Base-by-base conservation (phyloP, 2,888 invertebrate species). In the Cosmorhoe ocellata region DNA sequence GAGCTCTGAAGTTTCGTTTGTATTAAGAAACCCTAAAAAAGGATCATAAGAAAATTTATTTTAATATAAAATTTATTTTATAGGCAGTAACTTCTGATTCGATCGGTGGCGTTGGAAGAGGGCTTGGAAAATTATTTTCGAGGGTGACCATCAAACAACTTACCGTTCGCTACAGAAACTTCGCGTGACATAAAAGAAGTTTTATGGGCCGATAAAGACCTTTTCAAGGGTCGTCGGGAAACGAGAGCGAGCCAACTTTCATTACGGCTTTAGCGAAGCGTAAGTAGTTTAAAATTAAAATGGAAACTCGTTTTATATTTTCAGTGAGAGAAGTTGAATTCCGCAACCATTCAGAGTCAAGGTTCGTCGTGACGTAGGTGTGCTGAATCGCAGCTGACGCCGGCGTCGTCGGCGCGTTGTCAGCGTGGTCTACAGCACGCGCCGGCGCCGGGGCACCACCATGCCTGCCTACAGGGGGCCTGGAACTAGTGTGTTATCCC, bases 171-270 rank as follows among this genome's bases (percentile, higher is more conserved):
- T 76, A 78, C 76, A 81, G 76, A 81, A 84, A 84, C 72, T 83
- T 82, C 74, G 74, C 72, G 74, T 73, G 71, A 74, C 79, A 82
- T 87, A 81, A 86, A 84, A 81, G 69, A 85, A 84, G 81, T 85
- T 88, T 86, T 89, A 86, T 84, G 80, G 71, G 66, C 76, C 81
- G 84, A 84, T 89, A 84, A 86, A 87, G 81, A 81, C 81, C 79
- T 81, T 84, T 83, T 81, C 77, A 80, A 84, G 77, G 83, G 80
- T 79, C 75, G 40, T 31, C 51, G 28, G n/a, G 33, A 69, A 73
- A 72, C 70, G 73, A 67, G 67, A 68, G 67, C 66, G 69, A 37
- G 26, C 37, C 42, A 49, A 42, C 42, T 42, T 49, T 49, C 49
- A 49, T 42, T 42, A 47, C 28, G 32, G 32, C 32, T 32, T 46